Base-by-base conservation (phyloP, 1,140 invertebrate genomes). In the Drosophila takahashii region DNA sequence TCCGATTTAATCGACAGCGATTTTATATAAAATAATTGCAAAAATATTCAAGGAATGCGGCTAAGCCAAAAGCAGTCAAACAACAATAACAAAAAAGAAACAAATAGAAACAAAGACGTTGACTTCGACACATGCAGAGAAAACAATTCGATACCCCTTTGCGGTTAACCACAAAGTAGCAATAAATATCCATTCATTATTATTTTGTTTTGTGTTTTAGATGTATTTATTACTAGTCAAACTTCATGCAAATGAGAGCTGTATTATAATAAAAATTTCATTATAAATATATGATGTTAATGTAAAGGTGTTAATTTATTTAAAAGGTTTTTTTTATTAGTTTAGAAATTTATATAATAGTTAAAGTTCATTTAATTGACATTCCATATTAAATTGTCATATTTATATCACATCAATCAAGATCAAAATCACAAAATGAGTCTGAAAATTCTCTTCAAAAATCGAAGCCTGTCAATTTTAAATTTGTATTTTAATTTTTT, bases 21-120 rank as follows among this genome's bases (percentile, higher is more conserved):
- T 83, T 78, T 78, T 37, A 71, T 45, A 75, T 36, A 56, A 70
- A 83, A 79, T 79, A 60, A 84, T 75, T 74, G 80, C 59, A 79
- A 83, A 83, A 75, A 75, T 70, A 86, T 86, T 72, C 70, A 50
- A 52, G 83, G 81, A 86, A 86, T 86, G 81, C 53, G 81, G 81
- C 77, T 87, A 36, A 59, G 37, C 41, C 45, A 44, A 77, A 67
- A 67, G 72, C 50, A 59, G 73, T 76, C 61, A 77, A 41, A 42
- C 72, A 67, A 27, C 71, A 79, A 59, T 37, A 53, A 39, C 29
- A 59, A 62, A 37, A 47, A 11, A 44, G n/a, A 41, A 16, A 16
- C 27, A 69, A 47, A 26, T n/a, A 16, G 39, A 37, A 29, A 67
- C 22, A 58, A 70, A 64, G 52, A 62, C 64, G 53, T 80, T 58